phyloP scores from a whole-genome alignment of 2,888 invertebrate species.

The Drosophila engyochracea region DNA sequence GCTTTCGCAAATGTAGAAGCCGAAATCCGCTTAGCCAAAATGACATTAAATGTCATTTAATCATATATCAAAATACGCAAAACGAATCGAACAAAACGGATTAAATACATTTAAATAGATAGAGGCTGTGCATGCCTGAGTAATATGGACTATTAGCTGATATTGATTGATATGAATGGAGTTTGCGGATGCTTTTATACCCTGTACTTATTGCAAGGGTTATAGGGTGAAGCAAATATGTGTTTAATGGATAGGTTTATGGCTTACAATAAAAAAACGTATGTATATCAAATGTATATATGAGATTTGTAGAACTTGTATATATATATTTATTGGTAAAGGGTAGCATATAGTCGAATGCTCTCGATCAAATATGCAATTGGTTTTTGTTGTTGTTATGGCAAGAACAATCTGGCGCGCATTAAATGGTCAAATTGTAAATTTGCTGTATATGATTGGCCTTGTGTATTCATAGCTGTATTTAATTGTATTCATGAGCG shows the following conservation, averaged over 20 bases:
- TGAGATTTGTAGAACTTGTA: not conserved
- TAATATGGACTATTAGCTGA: not conserved
- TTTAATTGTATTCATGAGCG: slow-evolving; percentile 5
- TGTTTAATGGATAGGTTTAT: not conserved
- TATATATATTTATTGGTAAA: not conserved
- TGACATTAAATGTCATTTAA: slow-evolving; percentile 47
- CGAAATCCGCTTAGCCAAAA: slow-evolving; percentile 49
- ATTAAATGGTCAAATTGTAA: slow-evolving; percentile 12
- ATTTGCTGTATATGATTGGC: not conserved
- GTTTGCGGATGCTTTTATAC: not conserved
- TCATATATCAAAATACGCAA: slow-evolving; percentile 31
- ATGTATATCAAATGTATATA: not conserved
- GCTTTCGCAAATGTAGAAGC: slow-evolving; percentile 1
- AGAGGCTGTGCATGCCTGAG: not conserved
- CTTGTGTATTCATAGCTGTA: slow-evolving; percentile 20
- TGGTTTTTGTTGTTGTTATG: not conserved
- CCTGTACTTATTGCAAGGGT: not conserved
- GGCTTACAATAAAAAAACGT: not conserved
- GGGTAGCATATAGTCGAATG: not conserved
- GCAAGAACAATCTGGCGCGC: slow-evolving; percentile 41
- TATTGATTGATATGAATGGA: not conserved
- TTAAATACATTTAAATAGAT: slow-evolving; percentile 31
- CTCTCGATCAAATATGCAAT: not conserved
- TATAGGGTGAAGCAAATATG: not conserved
- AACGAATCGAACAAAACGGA: slow-evolving; percentile 31